Evolutionary conservation across 2,797 vertebrate species (phyloP).

Genomic region (Microhierax caerulescens): DNA sequence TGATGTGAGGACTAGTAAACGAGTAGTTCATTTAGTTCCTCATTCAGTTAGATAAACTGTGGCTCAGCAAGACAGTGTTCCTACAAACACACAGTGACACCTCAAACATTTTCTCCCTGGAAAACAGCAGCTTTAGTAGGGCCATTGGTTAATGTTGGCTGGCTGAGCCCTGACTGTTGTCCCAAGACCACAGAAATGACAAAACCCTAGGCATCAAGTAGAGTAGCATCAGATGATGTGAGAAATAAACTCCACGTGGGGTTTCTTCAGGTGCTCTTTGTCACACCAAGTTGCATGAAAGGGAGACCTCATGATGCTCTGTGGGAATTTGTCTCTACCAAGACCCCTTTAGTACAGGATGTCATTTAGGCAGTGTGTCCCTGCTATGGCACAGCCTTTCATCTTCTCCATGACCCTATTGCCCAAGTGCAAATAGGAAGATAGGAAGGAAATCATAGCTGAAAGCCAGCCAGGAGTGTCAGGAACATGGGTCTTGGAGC

Average conservation of each 20-base stretch:
- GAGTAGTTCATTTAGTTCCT: neutral
- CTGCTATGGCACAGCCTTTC: neutral
- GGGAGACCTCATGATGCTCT: neutral
- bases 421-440: neutral
- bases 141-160: neutral
- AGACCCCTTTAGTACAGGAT: neutral
- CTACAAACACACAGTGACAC: neutral
- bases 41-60: neutral
- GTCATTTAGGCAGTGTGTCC: neutral
- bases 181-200: neutral
- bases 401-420: neutral
- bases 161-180: neutral
- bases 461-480: neutral
- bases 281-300: neutral
- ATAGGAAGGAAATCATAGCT: neutral
- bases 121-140: neutral
- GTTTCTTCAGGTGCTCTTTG: neutral
- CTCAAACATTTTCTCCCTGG: neutral
- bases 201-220: neutral
- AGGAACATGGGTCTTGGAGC: neutral
- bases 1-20: neutral
- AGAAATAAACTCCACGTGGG: neutral
- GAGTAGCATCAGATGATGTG: neutral
- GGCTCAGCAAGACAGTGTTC: neutral
- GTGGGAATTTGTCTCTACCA: neutral